Conservation (phyloP, 1,140 invertebrate species). For the Ericerus pela region DNA sequence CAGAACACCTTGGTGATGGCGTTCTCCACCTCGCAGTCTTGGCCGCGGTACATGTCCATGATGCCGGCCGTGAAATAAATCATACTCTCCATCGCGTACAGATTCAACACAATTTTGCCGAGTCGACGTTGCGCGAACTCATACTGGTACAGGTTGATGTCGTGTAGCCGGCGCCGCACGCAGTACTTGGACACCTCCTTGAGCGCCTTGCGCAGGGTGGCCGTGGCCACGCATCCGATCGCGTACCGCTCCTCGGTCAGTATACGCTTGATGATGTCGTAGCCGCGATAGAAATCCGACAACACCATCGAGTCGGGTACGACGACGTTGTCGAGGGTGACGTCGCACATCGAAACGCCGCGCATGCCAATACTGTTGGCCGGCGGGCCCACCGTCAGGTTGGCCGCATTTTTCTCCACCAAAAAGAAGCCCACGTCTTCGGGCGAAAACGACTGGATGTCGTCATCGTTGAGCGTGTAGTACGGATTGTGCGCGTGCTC, state of each 20-base stretch:
- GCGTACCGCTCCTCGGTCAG: neutral
- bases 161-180: neutral
- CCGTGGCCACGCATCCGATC: neutral
- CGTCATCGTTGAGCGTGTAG: neutral
- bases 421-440: conserved; percentile 15
- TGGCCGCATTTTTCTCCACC: conserved; percentile 14
- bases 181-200: neutral
- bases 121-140: conserved; percentile 17
- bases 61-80: conserved; percentile 20
- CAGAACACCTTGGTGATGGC: conserved; percentile 55
- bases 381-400: neutral
- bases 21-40: conserved; percentile 58
- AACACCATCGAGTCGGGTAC: conserved; percentile 1
- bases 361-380: neutral
- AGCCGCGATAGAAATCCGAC: neutral
- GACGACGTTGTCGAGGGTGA: conserved; percentile 10
- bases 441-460: neutral
- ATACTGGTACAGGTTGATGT: conserved; percentile 10
- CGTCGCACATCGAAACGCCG: conserved; percentile 7
- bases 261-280: conserved; percentile 3
- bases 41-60: conserved; percentile 38
- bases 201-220: neutral
- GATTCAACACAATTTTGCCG: conserved; percentile 14
- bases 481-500: neutral
- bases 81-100: conserved; percentile 24